These are phyloP conservation scores for Pygocentrus nattereri DNA, from an alignment of 2,797 vertebrate genomes.

Conservation along the genomic window DNA sequence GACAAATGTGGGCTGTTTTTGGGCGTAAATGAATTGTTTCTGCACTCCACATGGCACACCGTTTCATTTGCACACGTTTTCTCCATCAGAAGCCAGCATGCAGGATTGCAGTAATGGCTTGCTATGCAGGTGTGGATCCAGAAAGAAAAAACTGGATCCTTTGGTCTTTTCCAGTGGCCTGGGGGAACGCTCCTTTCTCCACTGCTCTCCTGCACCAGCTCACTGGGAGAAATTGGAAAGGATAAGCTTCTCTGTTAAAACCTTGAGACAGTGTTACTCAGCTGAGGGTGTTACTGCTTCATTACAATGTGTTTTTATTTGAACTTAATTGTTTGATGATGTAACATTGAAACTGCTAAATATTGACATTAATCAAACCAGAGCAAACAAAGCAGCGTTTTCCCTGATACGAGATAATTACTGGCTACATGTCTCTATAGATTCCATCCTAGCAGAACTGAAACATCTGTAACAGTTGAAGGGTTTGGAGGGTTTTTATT, in stretches of 20 bases:
- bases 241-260: constrained; percentile 22
- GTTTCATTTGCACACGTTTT: constrained; percentile 41
- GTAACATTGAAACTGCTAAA: not conserved
- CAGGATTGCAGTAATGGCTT: constrained; percentile 29
- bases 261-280: not conserved
- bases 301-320: constrained; percentile 23
- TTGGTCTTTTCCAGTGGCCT: constrained; percentile 1
- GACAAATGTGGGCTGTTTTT: constrained; percentile 11
- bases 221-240: not conserved
- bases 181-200: constrained; percentile 1
- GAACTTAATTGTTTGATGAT: not conserved
- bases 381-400: constrained; percentile 1
- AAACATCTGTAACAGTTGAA: constrained; percentile 4
- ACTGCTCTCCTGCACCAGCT: constrained; percentile 8
- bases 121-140: constrained; percentile 25
- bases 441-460: constrained; percentile 15
- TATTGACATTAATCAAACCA: constrained; percentile 21
- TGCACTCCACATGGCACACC: constrained; percentile 28
- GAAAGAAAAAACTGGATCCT: constrained; percentile 13
- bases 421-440: constrained; percentile 12
- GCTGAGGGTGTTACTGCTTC: not conserved
- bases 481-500: not conserved
- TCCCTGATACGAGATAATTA: constrained; percentile 35
- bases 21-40: constrained; percentile 34
- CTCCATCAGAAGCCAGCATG: not conserved